Conservation (phyloP, 2,888 invertebrate genomes). For the Lycocerus yunnanus region DNA sequence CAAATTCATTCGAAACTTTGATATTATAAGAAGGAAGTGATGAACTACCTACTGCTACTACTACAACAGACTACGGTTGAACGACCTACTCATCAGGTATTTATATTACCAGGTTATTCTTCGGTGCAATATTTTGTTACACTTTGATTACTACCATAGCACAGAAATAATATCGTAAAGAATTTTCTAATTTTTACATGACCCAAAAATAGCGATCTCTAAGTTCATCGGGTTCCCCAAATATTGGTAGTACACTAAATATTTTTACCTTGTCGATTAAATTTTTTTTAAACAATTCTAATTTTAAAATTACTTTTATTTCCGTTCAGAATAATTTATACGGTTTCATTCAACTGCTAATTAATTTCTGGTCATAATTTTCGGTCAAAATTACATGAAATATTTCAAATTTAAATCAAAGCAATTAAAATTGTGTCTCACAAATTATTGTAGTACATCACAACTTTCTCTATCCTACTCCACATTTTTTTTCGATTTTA, state of each 20-base stretch:
- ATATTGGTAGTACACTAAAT: too few relatives aligned
- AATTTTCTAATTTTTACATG: neutral
- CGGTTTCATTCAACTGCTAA: neutral
- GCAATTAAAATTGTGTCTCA: neutral
- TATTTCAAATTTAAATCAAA: neutral
- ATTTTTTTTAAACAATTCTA: neutral
- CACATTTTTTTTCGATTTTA: neutral
- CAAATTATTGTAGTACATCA: neutral
- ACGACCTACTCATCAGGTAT: constrained; percentile 1
- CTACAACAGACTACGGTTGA: neutral
- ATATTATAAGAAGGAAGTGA: neutral
- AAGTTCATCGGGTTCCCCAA: neutral
- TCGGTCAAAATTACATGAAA: neutral
- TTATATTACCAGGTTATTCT: constrained; percentile 2
- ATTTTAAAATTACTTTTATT: neutral
- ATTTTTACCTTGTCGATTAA: neutral
- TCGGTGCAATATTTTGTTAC: neutral
- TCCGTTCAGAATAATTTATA: neutral
- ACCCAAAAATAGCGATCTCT: neutral
- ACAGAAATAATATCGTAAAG: neutral
- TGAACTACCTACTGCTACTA: neutral
- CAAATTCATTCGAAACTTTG: neutral
- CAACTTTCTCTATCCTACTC: neutral
- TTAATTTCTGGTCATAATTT: too few relatives aligned
- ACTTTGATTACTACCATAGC: neutral